Evolutionary conservation across 2,113 vertebrate species (phyloP).

Genomic region (Lepus americanus): DNA sequence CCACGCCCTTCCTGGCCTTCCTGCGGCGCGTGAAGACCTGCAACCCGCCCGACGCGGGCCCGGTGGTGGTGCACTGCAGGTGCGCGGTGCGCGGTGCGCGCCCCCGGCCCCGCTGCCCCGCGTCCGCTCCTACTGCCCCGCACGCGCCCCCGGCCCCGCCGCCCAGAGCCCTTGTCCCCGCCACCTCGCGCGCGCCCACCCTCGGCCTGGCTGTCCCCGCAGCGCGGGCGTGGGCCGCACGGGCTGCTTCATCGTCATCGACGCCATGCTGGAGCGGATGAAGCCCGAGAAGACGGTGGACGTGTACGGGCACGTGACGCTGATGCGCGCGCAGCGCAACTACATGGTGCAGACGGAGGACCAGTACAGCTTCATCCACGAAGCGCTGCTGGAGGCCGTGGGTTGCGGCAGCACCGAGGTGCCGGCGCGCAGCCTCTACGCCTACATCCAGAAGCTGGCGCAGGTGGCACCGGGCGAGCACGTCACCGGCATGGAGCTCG

Average conservation of each 20-base stretch:
- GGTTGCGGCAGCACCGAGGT: slow-evolving; percentile 98
- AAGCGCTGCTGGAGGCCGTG: slow-evolving; percentile 97
- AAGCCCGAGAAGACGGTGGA: slow-evolving; percentile 98
- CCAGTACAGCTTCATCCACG: slow-evolving; percentile 99
- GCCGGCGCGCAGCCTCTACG: slow-evolving; percentile 95
- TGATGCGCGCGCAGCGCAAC: slow-evolving; percentile 98
- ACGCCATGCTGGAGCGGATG: slow-evolving; percentile 98
- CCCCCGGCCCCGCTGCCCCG: neutral
- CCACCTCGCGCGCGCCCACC: rapidly evolving
- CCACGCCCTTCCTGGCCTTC: slow-evolving; percentile 98
- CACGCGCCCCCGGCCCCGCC: neutral
- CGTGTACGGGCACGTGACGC: slow-evolving; percentile 97
- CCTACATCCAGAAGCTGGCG: slow-evolving; percentile 97
- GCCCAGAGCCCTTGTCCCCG: rapidly evolving
- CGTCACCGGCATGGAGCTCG: slow-evolving; percentile 98
- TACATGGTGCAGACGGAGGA: slow-evolving; percentile 99
- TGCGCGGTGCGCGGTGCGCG: slow-evolving; percentile 49
- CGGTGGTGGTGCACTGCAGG: slow-evolving; percentile 99
- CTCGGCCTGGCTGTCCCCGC: neutral
- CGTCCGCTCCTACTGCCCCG: neutral
- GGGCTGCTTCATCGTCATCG: slow-evolving; percentile 98
- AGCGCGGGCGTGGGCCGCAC: slow-evolving; percentile 97
- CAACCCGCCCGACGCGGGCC: slow-evolving; percentile 96
- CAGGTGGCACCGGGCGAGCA: slow-evolving; percentile 96
- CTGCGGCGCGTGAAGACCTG: slow-evolving; percentile 97